These are phyloP conservation scores for Baryphthengus martii DNA, from an alignment of 2,113 vertebrate species.

Conservation along the genomic window DNA sequence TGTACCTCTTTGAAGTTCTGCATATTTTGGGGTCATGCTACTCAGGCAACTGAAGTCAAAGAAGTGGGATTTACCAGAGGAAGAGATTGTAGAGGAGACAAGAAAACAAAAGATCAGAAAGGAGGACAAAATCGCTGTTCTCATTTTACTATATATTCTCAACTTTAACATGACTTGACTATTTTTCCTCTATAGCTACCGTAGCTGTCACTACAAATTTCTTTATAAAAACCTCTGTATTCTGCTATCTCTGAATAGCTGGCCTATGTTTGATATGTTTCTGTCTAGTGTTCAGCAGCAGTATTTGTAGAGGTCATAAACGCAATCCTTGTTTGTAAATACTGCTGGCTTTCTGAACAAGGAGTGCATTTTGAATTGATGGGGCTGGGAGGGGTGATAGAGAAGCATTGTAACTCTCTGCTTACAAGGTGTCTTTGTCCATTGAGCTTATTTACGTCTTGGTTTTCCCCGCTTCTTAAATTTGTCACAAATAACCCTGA, in stretches of 20 bases:
- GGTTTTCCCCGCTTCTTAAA: neutral
- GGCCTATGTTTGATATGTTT: neutral
- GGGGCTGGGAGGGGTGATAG: neutral
- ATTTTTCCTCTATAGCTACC: neutral
- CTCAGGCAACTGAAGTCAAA: neutral
- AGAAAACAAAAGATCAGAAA: neutral
- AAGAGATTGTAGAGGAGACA: neutral
- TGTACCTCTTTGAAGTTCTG: neutral
- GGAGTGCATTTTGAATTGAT: neutral
- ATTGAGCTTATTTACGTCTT: neutral
- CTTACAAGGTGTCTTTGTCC: neutral
- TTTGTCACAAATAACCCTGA: neutral
- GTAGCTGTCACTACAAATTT: neutral
- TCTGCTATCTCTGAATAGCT: neutral
- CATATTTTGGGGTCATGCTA: neutral
- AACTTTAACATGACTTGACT: neutral
- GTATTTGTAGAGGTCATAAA: neutral
- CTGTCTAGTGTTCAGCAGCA: neutral
- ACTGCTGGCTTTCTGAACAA: neutral
- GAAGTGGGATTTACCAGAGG: neutral
- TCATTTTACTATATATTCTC: neutral
- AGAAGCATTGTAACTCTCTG: neutral
- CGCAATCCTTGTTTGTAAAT: neutral
- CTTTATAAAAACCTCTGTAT: neutral
- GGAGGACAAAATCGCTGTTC: neutral